Evolutionary conservation across 2,113 vertebrate genomes (phyloP).

Genomic region (Platycercus adscitus): DNA sequence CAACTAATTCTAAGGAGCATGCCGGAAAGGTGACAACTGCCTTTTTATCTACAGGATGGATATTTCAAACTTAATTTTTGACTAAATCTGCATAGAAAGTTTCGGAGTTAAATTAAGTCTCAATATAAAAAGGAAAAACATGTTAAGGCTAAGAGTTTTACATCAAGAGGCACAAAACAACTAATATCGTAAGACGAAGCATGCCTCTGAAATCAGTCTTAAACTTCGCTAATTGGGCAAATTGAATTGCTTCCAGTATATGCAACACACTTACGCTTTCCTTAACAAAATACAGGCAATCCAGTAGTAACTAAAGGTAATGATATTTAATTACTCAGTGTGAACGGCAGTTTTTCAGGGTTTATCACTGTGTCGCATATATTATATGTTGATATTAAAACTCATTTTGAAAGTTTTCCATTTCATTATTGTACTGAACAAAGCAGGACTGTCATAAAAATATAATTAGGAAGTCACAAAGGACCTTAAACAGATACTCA

Average conservation of each 20-base stretch:
- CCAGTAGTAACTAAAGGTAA: background rate
- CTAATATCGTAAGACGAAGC: background rate
- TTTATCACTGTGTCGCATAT: background rate
- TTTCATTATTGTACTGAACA: constrained; percentile 1
- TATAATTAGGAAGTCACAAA: constrained; percentile 34
- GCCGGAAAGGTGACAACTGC: background rate
- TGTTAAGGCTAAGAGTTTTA: background rate
- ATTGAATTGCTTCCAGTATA: background rate
- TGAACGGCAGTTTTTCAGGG: background rate
- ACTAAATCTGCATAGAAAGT: background rate
- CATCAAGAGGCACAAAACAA: background rate
- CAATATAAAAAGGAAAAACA: background rate
- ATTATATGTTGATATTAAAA: constrained; percentile 34
- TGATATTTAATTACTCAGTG: constrained; percentile 21
- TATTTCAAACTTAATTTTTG: background rate
- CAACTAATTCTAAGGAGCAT: background rate
- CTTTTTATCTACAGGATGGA: background rate
- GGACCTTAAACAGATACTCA: constrained; percentile 11
- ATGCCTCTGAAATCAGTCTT: background rate
- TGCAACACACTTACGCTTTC: background rate
- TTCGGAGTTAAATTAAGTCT: background rate
- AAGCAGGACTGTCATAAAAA: constrained; percentile 32
- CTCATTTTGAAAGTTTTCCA: constrained; percentile 10
- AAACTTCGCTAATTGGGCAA: constrained; percentile 9
- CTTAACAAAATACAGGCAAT: background rate